These are phyloP conservation scores for Bufo bufo DNA, from an alignment of 2,113 vertebrate species.

Conservation along the genomic window DNA sequence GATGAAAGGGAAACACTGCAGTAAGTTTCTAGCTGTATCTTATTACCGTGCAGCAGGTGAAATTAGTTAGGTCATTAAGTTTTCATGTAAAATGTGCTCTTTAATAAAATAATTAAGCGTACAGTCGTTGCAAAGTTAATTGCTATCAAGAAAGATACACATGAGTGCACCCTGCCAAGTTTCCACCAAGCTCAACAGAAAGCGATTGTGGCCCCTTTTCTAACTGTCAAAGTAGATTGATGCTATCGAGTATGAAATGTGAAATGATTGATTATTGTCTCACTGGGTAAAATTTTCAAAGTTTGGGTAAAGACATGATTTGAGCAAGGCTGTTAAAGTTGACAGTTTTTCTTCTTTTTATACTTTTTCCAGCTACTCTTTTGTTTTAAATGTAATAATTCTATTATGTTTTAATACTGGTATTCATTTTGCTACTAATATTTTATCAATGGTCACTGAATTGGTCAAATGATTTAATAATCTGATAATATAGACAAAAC, in stretches of 20 bases:
- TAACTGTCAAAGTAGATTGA: constrained; percentile 25
- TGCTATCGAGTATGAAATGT: constrained; percentile 4
- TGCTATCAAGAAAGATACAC: background rate
- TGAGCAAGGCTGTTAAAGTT: background rate
- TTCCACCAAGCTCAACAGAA: background rate
- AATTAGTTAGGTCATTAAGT: constrained; percentile 2
- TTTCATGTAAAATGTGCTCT: background rate
- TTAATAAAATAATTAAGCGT: background rate
- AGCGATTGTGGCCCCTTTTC: background rate
- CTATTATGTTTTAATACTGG: background rate
- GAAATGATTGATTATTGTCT: constrained; percentile 38
- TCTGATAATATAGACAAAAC: background rate
- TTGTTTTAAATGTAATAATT: background rate
- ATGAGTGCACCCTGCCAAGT: background rate
- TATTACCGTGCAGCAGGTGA: background rate
- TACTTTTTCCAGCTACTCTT: background rate
- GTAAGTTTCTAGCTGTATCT: background rate
- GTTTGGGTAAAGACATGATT: background rate
- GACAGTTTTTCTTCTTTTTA: background rate
- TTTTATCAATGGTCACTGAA: background rate
- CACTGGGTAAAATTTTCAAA: background rate
- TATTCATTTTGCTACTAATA: background rate
- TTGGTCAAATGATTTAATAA: background rate
- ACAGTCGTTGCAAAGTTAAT: background rate
- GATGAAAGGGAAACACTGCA: background rate